phyloP scores from a whole-genome alignment of 2,797 vertebrate species.

The Hafferia zeledoni region DNA sequence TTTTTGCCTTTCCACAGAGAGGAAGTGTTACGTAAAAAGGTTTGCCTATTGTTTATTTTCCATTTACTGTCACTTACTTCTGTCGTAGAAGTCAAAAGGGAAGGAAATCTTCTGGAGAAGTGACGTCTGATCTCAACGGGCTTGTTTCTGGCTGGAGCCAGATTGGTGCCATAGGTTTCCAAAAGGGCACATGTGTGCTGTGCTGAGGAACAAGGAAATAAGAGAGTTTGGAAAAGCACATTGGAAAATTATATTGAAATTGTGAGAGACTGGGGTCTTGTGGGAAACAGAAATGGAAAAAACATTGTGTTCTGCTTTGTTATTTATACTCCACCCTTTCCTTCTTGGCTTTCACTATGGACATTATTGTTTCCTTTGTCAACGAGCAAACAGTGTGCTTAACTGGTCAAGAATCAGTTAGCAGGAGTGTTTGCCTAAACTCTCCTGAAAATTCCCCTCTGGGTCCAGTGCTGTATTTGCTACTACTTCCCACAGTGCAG shows the following conservation, averaged over 20 bases:
- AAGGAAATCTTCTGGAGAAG: slow-evolving; percentile 52
- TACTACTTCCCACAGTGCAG: neutral
- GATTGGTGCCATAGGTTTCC: neutral
- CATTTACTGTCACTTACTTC: neutral
- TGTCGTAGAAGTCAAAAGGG: neutral
- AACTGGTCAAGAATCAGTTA: neutral
- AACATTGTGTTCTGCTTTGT: slow-evolving; percentile 49
- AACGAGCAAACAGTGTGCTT: neutral
- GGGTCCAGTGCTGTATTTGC: neutral
- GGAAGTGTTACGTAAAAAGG: neutral
- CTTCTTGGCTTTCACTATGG: slow-evolving; percentile 37
- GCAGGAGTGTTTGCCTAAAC: neutral
- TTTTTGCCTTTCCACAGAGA: neutral
- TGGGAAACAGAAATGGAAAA: slow-evolving; percentile 59
- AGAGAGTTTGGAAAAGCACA: slow-evolving; percentile 6
- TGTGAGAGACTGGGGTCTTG: neutral
- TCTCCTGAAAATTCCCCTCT: neutral
- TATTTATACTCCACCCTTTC: slow-evolving; percentile 59
- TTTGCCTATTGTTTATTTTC: slow-evolving; percentile 7
- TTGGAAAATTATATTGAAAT: slow-evolving; percentile 42
- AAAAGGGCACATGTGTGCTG: neutral
- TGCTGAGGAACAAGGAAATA: neutral
- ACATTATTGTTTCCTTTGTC: slow-evolving; percentile 47
- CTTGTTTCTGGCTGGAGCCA: neutral
- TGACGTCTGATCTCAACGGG: neutral